phyloP scores from a whole-genome alignment of 2,797 vertebrate genomes.

The Coluber constrictor region DNA sequence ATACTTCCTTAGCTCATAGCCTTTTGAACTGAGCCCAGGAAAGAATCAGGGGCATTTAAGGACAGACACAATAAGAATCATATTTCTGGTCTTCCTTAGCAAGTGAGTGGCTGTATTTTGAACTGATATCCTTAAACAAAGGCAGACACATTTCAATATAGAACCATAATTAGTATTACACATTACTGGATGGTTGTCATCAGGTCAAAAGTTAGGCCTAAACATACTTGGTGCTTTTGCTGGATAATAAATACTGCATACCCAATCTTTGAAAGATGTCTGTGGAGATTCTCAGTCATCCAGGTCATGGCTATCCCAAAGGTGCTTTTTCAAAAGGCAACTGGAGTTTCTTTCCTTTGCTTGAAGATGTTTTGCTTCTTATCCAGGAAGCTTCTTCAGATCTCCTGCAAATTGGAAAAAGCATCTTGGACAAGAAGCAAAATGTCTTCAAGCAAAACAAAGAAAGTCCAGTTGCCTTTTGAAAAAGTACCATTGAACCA shows the following conservation, averaged over 20 bases:
- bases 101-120: background rate
- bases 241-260: background rate
- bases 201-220: background rate
- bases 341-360: background rate
- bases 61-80: background rate
- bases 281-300: background rate
- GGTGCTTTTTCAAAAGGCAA: background rate
- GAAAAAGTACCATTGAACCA: background rate
- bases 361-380: background rate
- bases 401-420: background rate
- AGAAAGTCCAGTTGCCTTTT: background rate
- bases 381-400: background rate
- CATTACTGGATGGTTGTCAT: background rate
- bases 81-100: background rate
- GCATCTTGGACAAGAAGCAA: background rate
- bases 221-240: background rate
- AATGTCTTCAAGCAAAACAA: background rate
- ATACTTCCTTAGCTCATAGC: background rate
- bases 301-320: background rate
- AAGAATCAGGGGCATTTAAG: background rate
- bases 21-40: background rate
- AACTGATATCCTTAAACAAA: background rate
- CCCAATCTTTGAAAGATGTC: background rate
- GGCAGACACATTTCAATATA: background rate
- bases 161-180: background rate